Percentiles rank a stretch among this genome's conserved stretches.
phyloP scores from a whole-genome alignment of 2,888 invertebrate species.

The Sussaba pulchella region DNA sequence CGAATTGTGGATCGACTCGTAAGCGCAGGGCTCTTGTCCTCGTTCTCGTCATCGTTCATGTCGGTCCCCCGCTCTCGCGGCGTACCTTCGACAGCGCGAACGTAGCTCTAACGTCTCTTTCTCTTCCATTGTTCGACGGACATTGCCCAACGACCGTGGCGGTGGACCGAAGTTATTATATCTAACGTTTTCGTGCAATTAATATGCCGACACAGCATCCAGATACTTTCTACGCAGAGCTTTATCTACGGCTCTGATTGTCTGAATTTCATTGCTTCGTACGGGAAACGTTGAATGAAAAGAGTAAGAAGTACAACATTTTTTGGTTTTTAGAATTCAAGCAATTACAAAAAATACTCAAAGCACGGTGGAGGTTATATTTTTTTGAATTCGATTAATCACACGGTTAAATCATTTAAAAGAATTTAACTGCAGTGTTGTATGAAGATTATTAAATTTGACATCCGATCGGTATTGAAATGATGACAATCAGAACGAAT shows the following conservation, averaged over 20 bases:
- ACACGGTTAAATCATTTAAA: too few relatives aligned
- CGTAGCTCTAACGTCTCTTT: not conserved
- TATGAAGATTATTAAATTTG: too few relatives aligned
- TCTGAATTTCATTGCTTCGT: not conserved
- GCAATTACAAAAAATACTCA: too few relatives aligned
- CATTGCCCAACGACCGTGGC: slow-evolving; percentile 40
- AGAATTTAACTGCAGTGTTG: too few relatives aligned
- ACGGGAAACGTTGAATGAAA: too few relatives aligned
- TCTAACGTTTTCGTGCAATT: slow-evolving; percentile 27
- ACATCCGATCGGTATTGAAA: too few relatives aligned
- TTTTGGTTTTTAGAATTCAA: too few relatives aligned
- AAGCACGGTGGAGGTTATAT: too few relatives aligned
- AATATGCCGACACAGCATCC: not conserved
- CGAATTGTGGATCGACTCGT: slow-evolving; percentile 70
- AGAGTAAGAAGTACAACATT: too few relatives aligned
- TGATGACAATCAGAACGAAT: too few relatives aligned
- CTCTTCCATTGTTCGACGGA: slow-evolving; percentile 39
- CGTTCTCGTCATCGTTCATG: slow-evolving; percentile 65
- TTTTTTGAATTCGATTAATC: too few relatives aligned
- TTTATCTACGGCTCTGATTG: not conserved
- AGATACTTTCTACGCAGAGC: not conserved
- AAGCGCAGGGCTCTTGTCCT: slow-evolving; percentile 53
- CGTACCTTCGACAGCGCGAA: slow-evolving; percentile 28
- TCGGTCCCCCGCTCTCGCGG: slow-evolving; percentile 18
- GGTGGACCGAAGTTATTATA: slow-evolving; percentile 15